Percentiles rank a stretch among this genome's conserved stretches.
Evolutionary conservation across 2,888 invertebrate species (phyloP).

Genomic region (Mimumesa dahlbomi): DNA sequence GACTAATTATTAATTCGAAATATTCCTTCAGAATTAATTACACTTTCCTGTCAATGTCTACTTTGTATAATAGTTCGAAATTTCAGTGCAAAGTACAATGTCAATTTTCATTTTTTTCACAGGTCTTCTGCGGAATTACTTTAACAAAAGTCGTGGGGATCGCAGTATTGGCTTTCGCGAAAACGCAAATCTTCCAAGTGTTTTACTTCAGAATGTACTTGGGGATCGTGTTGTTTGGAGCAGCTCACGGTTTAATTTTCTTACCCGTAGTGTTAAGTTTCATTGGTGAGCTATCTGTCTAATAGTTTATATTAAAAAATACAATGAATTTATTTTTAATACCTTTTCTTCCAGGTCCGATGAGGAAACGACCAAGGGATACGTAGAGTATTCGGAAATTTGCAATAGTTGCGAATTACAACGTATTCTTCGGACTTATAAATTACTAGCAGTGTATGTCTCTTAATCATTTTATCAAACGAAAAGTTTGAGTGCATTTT

Average conservation of each 20-base stretch:
- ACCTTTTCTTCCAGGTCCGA: not conserved
- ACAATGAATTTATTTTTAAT: not conserved
- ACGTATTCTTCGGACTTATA: too few species aligned
- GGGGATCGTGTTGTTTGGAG: constrained; percentile 95
- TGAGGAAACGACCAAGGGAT: not conserved
- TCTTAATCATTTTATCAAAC: too few species aligned
- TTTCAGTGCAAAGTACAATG: too few species aligned
- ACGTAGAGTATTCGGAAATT: too few species aligned
- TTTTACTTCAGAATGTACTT: constrained; percentile 99
- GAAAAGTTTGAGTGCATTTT: too few species aligned
- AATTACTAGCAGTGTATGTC: too few species aligned
- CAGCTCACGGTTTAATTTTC: constrained; percentile 94
- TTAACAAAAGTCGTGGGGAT: constrained; percentile 96
- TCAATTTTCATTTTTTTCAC: constrained; percentile 50
- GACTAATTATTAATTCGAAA: too few species aligned
- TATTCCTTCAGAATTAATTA: too few species aligned
- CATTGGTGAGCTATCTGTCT: constrained; percentile 81
- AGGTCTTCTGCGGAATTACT: constrained; percentile 96
- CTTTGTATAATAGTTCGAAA: too few species aligned
- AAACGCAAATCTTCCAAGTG: constrained; percentile 94
- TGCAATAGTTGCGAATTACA: too few species aligned
- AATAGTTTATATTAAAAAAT: not conserved
- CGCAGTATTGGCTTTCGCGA: constrained; percentile 93
- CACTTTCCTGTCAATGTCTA: too few species aligned
- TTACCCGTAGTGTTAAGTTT: constrained; percentile 94